Evolutionary conservation across 2,888 invertebrate genomes (phyloP).

Genomic region (Troides aeacus): DNA sequence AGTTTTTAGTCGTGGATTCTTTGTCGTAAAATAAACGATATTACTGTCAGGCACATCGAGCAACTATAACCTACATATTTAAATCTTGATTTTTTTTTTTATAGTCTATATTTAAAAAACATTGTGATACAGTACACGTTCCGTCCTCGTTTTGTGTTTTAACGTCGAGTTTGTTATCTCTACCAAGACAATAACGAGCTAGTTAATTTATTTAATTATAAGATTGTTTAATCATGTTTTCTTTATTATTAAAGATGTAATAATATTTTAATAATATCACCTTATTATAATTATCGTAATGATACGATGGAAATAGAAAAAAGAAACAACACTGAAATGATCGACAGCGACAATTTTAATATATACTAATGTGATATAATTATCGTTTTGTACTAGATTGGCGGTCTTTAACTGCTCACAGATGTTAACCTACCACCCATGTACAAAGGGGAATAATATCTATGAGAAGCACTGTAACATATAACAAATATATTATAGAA

Average conservation of each 20-base stretch:
- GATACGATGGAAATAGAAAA: neutral
- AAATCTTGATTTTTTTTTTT: neutral
- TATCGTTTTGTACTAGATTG: neutral
- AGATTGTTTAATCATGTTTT: neutral
- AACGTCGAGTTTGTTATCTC: neutral
- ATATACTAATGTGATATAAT: neutral
- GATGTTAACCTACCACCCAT: neutral
- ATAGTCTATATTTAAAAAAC: neutral
- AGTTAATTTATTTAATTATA: neutral
- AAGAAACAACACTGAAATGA: neutral
- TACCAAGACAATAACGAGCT: neutral
- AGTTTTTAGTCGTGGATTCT: conserved; percentile 25
- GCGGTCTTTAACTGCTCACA: neutral
- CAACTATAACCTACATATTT: conserved; percentile 14
- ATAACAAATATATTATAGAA: no score
- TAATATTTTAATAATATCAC: neutral
- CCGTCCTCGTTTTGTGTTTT: neutral
- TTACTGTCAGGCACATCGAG: conserved; percentile 19
- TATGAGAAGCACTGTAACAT: neutral
- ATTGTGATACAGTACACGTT: neutral
- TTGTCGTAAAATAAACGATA: conserved; percentile 12
- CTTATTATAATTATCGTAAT: neutral
- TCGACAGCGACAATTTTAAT: neutral
- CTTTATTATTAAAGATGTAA: neutral
- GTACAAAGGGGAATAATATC: neutral